phyloP scores from a whole-genome alignment of 2,888 invertebrate genomes.

The Aplocera efformata region DNA sequence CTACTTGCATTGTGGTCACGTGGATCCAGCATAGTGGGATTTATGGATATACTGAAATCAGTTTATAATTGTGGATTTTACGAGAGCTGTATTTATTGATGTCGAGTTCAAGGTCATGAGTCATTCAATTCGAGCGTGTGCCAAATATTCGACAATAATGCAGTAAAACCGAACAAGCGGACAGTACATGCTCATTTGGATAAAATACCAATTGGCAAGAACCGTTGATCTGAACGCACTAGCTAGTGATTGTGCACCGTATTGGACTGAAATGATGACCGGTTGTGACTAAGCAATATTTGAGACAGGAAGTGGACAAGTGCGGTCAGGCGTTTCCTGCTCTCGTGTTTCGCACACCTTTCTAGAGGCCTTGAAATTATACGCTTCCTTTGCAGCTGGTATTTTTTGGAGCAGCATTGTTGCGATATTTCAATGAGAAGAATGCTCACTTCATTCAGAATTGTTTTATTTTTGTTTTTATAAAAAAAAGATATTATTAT shows the following conservation, averaged over 20 bases:
- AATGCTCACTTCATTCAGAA: no score
- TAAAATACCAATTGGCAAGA: slow-evolving; percentile 40
- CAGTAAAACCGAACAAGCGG: slow-evolving; percentile 13
- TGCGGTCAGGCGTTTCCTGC: slow-evolving; percentile 50
- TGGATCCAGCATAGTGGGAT: slow-evolving; percentile 33
- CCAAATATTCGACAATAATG: background rate
- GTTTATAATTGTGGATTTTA: slow-evolving; percentile 31
- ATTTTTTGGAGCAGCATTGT: background rate
- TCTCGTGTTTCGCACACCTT: slow-evolving; percentile 45
- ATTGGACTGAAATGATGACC: slow-evolving; percentile 34
- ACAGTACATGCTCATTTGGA: slow-evolving; percentile 38
- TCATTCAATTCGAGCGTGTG: slow-evolving; percentile 1
- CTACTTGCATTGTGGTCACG: slow-evolving; percentile 63
- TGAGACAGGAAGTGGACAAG: slow-evolving; percentile 47
- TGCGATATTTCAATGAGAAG: no score
- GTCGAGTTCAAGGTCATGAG: slow-evolving; percentile 18
- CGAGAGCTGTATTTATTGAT: slow-evolving; percentile 18
- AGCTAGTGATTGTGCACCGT: background rate
- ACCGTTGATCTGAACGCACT: slow-evolving; percentile 35
- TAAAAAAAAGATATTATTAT: no score
- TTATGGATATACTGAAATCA: slow-evolving; percentile 11
- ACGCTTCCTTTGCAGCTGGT: slow-evolving; percentile 28
- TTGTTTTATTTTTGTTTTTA: no score
- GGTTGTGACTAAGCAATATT: slow-evolving; percentile 37
- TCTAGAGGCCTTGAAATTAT: slow-evolving; percentile 36